Evolutionary conservation across 2,113 vertebrate genomes (phyloP), one percentile per base, ranked within the genome.

Genomic region (Cygnus buccinator): DNA sequence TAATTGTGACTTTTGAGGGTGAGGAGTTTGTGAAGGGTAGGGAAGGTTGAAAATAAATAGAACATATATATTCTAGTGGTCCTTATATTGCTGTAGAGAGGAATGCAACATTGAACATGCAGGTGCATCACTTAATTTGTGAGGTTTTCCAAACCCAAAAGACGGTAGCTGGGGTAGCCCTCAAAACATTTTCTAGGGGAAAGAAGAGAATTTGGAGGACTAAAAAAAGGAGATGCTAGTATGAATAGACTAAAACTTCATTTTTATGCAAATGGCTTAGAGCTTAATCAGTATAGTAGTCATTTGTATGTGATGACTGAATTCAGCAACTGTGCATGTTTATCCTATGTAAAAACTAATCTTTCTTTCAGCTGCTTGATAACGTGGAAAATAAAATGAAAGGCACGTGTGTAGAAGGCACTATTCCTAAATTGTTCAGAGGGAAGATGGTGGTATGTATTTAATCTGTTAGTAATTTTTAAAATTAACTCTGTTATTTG

Each of bases 361-460:
- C 44, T 97, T 89, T 97, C 58, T 98, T 99, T 54, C 98, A 99
- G 99, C 98, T 99, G 85, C 98, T 99, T 59, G 99, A 99, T 98
- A 99, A 99, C 5, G 99, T 99, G 94, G 99, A 99, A 97, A 99
- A 99, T 94, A 99, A 99, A 98, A 99, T 99, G 99, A 99, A 99
- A 98, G 99, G 99, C 97, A 99, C 99, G 0, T 99, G 99, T 95
- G 99, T 99, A 90, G 99, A 99, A 96, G 99, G 99, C 98, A 99
- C 99, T 66, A 99, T 99, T 84, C 99, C 99, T 25, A 99, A 99
- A 92, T 98, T 99, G 91, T 99, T 99, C 98, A 98, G 99, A 97
- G 99, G 99, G 86, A 99, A 99, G 97, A 99, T 99, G 99, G 99
- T 99, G 99, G 99, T 99, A 99, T 65, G 98, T 98, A 96, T 90